Evolutionary conservation across 2,113 vertebrate species (phyloP).

Genomic region (Fregata magnificens): DNA sequence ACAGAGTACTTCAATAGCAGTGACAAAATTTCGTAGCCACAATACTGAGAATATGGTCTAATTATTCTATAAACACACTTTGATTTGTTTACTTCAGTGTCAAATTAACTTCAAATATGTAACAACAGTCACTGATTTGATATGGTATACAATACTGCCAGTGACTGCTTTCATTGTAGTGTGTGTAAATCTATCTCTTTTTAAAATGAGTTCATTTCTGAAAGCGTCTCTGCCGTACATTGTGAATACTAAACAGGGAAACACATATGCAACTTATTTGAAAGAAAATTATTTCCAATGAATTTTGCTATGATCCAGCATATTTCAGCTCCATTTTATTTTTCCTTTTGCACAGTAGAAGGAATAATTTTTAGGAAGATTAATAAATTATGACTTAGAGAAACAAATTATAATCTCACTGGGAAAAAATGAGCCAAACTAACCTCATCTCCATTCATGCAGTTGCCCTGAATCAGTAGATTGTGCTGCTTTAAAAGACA

Average conservation of each 20-base stretch:
- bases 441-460: neutral
- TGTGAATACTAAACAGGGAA: constrained; percentile 54
- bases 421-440: constrained; percentile 14
- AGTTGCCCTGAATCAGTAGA: neutral
- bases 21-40: constrained; percentile 73
- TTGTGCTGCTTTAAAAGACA: neutral
- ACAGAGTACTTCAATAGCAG: constrained; percentile 66
- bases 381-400: constrained; percentile 26
- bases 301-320: neutral
- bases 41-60: constrained; percentile 72
- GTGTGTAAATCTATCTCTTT: constrained; percentile 54
- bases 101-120: constrained; percentile 80
- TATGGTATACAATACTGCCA: constrained; percentile 43
- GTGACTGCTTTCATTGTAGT: constrained; percentile 23
- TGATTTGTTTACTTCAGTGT: constrained; percentile 82
- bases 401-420: constrained; percentile 26
- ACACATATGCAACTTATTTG: constrained; percentile 69
- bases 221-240: constrained; percentile 15
- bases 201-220: constrained; percentile 53
- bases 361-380: constrained; percentile 28
- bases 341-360: constrained; percentile 34
- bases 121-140: constrained; percentile 73
- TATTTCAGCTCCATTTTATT: constrained; percentile 21
- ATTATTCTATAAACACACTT: constrained; percentile 82
- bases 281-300: constrained; percentile 66